A percentile compares a stretch with the other conserved stretches of the same genome.
phyloP scores from a whole-genome alignment of 2,797 vertebrate species.

The Danio choprae region DNA sequence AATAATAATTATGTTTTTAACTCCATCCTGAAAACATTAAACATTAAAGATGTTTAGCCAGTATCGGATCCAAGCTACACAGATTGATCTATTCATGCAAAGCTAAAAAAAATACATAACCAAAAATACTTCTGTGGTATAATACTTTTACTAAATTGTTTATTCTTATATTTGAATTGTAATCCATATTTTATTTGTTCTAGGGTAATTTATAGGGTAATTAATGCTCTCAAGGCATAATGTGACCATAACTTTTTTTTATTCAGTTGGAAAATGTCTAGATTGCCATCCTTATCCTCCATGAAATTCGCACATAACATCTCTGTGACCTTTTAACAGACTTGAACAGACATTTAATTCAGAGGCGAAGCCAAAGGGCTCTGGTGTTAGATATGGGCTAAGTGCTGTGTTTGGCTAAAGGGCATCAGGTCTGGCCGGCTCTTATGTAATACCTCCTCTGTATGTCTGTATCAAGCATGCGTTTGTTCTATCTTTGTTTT shows the following conservation, averaged over 20 bases:
- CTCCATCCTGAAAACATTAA: too few species aligned
- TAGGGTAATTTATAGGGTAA: background rate
- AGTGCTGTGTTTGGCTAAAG: conserved; percentile 32
- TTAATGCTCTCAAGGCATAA: background rate
- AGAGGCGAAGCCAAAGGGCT: conserved; percentile 18
- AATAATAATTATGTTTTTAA: too few species aligned
- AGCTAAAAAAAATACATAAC: too few species aligned
- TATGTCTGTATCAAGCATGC: background rate
- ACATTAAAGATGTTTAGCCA: background rate
- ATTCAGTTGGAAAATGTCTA: background rate
- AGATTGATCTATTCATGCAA: too few species aligned
- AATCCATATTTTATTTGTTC: background rate
- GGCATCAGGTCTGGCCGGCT: conserved; percentile 31
- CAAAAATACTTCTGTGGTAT: too few species aligned
- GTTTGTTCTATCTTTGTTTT: conserved; percentile 54
- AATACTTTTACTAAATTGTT: too few species aligned
- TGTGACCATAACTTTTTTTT: background rate
- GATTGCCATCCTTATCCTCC: background rate
- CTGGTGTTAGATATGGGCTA: conserved; percentile 13
- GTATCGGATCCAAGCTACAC: background rate
- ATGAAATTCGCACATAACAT: conserved; percentile 19
- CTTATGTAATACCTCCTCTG: conserved; percentile 23
- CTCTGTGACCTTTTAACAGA: conserved; percentile 40
- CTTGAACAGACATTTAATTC: conserved; percentile 9
- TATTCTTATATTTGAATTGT: too few species aligned